phyloP scores from a whole-genome alignment of 2,797 vertebrate species.

The Forpus xanthops region DNA sequence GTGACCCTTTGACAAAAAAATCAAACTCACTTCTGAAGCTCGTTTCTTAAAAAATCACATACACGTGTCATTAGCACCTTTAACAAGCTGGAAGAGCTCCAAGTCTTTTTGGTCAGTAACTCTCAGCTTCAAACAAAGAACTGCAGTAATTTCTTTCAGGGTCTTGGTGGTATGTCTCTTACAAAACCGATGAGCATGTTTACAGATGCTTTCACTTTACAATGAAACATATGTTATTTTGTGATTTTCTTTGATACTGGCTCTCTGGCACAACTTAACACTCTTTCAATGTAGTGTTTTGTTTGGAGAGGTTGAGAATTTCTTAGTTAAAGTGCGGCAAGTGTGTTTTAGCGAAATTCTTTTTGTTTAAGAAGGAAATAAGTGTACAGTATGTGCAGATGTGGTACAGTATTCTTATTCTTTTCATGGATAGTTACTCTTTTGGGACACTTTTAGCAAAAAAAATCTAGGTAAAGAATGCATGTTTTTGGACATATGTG shows the following conservation, averaged over 20 bases:
- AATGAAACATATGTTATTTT: not conserved
- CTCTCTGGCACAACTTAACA: not conserved
- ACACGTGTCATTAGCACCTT: constrained; percentile 43
- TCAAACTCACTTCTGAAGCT: constrained; percentile 3
- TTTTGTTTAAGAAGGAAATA: not conserved
- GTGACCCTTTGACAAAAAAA: constrained; percentile 47
- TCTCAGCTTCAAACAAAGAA: not conserved
- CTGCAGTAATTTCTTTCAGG: not conserved
- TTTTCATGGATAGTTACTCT: not conserved
- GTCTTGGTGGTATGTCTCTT: not conserved
- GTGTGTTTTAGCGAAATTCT: not conserved
- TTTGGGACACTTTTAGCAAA: not conserved
- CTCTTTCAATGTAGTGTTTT: not conserved
- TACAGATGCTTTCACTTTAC: not conserved
- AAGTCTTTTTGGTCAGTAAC: constrained; percentile 54
- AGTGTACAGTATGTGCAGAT: not conserved
- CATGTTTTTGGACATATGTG: not conserved
- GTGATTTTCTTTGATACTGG: not conserved
- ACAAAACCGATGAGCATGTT: not conserved
- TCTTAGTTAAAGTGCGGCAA: not conserved
- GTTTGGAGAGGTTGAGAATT: not conserved
- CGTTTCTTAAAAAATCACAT: constrained; percentile 28
- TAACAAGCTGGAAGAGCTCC: constrained; percentile 45
- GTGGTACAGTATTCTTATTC: not conserved
- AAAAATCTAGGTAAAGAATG: not conserved